Conservation (phyloP, 2,113 vertebrate genomes). For the Plotosus lineatus region DNA sequence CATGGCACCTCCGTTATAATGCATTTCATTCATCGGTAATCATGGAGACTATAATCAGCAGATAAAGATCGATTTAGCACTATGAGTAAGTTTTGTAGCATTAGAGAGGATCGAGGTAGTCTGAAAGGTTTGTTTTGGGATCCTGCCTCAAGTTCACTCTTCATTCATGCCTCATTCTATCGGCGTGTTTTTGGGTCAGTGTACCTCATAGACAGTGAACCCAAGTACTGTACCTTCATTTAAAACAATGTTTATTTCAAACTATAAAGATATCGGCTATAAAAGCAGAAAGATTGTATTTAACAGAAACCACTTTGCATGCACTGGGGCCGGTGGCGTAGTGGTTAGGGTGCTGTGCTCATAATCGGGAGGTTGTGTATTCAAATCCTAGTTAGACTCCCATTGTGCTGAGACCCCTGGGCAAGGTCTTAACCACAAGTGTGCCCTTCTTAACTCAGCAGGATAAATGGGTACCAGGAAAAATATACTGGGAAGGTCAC, state of each 20-base stretch:
- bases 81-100: conserved; percentile 8
- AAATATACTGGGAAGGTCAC: no score
- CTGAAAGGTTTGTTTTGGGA: conserved; percentile 37
- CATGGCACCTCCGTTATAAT: background rate
- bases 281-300: background rate
- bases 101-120: background rate
- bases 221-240: background rate
- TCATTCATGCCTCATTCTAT: conserved; percentile 18
- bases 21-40: background rate
- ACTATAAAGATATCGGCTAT: no score
- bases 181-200: background rate
- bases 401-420: no score
- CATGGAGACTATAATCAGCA: conserved; percentile 13
- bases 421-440: no score
- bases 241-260: no score
- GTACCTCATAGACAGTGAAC: conserved; percentile 1
- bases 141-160: conserved; percentile 14
- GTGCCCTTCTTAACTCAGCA: no score
- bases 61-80: conserved; percentile 33
- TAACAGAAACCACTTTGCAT: background rate
- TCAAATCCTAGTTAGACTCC: no score
- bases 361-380: no score
- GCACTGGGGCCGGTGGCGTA: no score
- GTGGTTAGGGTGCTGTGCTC: no score
- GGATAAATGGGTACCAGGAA: no score